A percentile compares a stretch with the other conserved stretches of the same genome.
These are phyloP conservation scores for Lampris incognitus DNA, from an alignment of 2,113 vertebrate genomes.

Conservation along the genomic window DNA sequence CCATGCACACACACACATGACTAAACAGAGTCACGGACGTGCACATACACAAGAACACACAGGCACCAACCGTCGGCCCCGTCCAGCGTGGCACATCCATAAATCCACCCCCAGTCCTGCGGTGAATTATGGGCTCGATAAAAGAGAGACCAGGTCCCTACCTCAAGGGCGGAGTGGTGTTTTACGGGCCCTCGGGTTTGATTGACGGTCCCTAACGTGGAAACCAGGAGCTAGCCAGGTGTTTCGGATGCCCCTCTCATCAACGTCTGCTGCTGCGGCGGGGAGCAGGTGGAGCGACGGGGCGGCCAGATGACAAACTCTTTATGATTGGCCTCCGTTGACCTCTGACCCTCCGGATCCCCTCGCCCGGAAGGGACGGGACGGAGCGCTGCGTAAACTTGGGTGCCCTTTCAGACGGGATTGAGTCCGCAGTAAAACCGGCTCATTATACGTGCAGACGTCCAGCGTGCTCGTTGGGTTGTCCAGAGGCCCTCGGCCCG, in stretches of 20 bases:
- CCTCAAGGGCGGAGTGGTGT: constrained; percentile 58
- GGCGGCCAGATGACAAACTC: constrained; percentile 47
- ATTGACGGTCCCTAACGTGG: constrained; percentile 65
- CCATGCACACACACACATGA: constrained; percentile 15
- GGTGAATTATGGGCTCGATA: constrained; percentile 72
- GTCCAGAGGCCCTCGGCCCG: constrained; percentile 12
- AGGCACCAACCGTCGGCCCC: constrained; percentile 30
- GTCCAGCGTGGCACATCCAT: constrained; percentile 34
- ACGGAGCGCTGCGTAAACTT: constrained; percentile 12
- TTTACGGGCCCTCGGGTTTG: constrained; percentile 63
- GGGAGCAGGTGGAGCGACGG: constrained; percentile 69
- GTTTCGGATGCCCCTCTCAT: constrained; percentile 47
- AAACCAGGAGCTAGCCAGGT: constrained; percentile 60
- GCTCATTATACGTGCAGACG: constrained; percentile 32
- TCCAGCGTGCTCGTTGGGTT: constrained; percentile 33
- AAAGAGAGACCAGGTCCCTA: constrained; percentile 47
- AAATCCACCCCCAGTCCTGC: constrained; percentile 67
- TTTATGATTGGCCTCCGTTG: constrained; percentile 60
- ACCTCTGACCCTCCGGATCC: constrained; percentile 55
- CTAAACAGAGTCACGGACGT: neutral
- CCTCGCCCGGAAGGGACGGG: constrained; percentile 18
- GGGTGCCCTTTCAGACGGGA: neutral
- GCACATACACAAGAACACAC: constrained; percentile 5
- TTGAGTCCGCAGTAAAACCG: constrained; percentile 42
- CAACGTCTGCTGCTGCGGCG: constrained; percentile 8